Percentiles rank a stretch among this genome's conserved stretches.
Conservation (phyloP, 2,797 vertebrate genomes). For the Tragelaphus eurycerus region DNA sequence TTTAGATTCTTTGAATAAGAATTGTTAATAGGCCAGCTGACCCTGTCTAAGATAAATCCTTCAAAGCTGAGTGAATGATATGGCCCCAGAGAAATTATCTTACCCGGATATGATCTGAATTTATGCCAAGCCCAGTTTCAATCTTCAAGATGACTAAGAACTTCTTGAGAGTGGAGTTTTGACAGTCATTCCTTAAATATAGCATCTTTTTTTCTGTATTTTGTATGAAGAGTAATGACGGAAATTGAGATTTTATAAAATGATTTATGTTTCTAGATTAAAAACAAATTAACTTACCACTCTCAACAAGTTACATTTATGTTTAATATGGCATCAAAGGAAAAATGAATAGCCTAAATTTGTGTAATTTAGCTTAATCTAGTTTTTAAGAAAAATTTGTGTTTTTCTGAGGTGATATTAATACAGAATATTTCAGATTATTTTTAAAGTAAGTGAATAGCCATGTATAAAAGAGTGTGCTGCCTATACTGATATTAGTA, state of each 20-base stretch:
- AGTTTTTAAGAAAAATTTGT: background rate
- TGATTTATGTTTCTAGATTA: background rate
- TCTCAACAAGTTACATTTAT: background rate
- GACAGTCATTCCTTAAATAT: background rate
- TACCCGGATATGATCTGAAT: background rate
- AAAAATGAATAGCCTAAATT: background rate
- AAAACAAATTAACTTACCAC: background rate
- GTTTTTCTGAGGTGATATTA: background rate
- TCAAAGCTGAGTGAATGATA: slow-evolving; percentile 44
- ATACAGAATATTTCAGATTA: background rate
- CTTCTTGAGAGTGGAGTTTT: background rate
- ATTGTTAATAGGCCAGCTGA: slow-evolving; percentile 27
- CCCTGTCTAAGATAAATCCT: slow-evolving; percentile 41
- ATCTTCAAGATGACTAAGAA: background rate
- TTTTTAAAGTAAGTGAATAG: background rate
- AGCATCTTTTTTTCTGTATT: background rate
- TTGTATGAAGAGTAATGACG: background rate
- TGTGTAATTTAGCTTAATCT: background rate
- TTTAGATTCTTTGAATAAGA: slow-evolving; percentile 46
- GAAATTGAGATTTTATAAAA: slow-evolving; percentile 13
- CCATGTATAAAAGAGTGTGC: background rate
- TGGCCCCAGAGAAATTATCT: slow-evolving; percentile 35
- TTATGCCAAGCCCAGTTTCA: background rate
- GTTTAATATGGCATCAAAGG: background rate
- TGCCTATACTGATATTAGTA: background rate